Conservation (phyloP, 2,113 vertebrate species). For the Tichodroma muraria region DNA sequence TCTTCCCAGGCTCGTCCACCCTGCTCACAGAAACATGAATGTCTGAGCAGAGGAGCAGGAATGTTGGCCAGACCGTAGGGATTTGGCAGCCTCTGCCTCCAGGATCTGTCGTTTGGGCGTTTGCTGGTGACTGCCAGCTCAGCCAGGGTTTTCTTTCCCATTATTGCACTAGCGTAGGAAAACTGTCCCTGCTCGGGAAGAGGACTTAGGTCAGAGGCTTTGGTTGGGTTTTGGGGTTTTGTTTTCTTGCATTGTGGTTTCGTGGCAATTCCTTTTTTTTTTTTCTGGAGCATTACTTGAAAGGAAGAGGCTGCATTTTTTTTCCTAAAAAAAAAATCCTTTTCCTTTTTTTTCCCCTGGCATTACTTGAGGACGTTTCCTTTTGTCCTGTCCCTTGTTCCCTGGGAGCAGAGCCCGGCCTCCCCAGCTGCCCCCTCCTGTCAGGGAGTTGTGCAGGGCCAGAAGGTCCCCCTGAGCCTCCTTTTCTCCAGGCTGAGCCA, state of each 20-base stretch:
- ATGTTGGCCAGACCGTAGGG: background rate
- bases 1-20: background rate
- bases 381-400: background rate
- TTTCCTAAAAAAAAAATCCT: too few species aligned
- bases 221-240: background rate
- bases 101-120: accelerated
- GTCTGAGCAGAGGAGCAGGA: background rate
- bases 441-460: background rate
- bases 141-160: accelerated
- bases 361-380: accelerated
- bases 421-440: accelerated
- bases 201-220: background rate
- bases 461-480: background rate
- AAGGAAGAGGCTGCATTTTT: background rate
- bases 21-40: background rate
- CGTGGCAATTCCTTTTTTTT: background rate
- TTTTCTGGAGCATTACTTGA: background rate
- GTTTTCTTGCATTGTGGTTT: background rate
- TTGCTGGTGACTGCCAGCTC: background rate
- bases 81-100: background rate
- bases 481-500: background rate
- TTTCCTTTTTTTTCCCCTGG: too few species aligned
- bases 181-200: background rate
- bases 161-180: background rate
- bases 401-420: background rate